Evolutionary conservation across 2,888 invertebrate genomes (phyloP).

Genomic region (Thymelicus acteon): DNA sequence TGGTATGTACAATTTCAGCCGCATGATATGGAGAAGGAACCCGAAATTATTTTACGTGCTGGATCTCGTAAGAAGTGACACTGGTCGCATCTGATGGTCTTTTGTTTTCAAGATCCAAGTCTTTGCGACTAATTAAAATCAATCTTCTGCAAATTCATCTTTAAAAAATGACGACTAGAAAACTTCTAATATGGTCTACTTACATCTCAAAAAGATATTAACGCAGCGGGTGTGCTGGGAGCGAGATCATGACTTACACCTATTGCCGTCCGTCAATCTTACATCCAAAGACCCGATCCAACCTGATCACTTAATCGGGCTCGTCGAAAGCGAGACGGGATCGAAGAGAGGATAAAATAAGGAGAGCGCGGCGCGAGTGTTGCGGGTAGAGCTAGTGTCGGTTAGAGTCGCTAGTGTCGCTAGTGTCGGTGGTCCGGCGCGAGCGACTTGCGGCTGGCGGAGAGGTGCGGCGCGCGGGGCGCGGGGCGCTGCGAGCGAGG

Average conservation of each 20-base stretch:
- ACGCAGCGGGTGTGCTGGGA: background rate
- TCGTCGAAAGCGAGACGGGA: conserved; percentile 3
- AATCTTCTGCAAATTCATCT: background rate
- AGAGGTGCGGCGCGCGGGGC: conserved; percentile 76
- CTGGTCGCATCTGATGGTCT: background rate
- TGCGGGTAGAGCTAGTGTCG: conserved; percentile 15
- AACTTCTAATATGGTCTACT: background rate
- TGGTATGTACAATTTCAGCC: background rate
- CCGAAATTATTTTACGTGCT: background rate
- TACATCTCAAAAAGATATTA: background rate
- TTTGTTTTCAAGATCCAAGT: background rate
- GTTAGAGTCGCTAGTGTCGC: conserved; percentile 61
- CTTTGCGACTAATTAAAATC: background rate
- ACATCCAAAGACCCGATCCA: background rate
- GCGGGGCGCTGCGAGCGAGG: conserved; percentile 78
- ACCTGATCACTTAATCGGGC: background rate
- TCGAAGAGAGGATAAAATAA: background rate
- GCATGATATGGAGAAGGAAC: background rate
- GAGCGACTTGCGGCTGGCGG: conserved; percentile 83
- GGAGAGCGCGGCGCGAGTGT: conserved; percentile 24
- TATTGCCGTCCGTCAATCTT: background rate
- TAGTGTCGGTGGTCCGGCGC: conserved; percentile 81
- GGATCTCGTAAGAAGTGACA: background rate
- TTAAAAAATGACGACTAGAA: background rate
- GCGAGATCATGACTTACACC: conserved; percentile 9